Conservation (phyloP, 2,113 vertebrate species). For the Leucopsar rothschildi region DNA sequence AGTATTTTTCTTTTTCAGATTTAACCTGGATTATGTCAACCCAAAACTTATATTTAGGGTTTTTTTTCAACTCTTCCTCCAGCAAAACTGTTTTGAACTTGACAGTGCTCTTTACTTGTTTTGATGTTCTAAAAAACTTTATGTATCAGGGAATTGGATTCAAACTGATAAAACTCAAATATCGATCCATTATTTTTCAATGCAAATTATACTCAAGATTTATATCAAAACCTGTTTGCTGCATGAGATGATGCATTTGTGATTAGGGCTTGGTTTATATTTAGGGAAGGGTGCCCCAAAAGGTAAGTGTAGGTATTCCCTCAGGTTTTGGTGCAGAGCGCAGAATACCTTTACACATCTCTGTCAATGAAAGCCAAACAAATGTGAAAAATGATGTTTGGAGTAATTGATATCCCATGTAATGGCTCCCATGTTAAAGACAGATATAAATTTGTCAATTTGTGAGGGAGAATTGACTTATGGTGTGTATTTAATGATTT, state of each 20-base stretch:
- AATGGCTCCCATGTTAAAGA: conserved; percentile 42
- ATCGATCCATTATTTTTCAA: conserved; percentile 60
- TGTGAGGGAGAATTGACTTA: conserved; percentile 53
- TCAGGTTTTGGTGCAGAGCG: conserved; percentile 9
- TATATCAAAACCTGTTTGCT: conserved; percentile 43
- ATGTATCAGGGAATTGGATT: conserved; percentile 40
- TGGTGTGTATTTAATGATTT: conserved; percentile 50
- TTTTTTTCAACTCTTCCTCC: conserved; percentile 28
- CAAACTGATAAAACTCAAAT: conserved; percentile 61
- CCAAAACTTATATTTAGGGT: conserved; percentile 67
- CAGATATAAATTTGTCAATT: conserved; percentile 66
- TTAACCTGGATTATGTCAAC: conserved; percentile 84
- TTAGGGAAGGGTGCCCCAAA: conserved; percentile 35
- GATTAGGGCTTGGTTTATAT: conserved; percentile 46
- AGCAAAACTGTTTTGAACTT: conserved; percentile 30
- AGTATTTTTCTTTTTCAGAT: conserved; percentile 85
- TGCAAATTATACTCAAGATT: conserved; percentile 62
- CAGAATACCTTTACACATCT: conserved; percentile 35
- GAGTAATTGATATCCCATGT: conserved; percentile 63
- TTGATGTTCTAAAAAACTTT: conserved; percentile 63
- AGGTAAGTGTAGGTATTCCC: not conserved
- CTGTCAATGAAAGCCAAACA: conserved; percentile 5
- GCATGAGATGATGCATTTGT: not conserved
- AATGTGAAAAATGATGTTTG: conserved; percentile 49
- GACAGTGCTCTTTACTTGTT: conserved; percentile 25